Percentiles rank a stretch among this genome's conserved stretches.
Conservation (phyloP, 2,113 vertebrate genomes). For the Lycaon pictus region DNA sequence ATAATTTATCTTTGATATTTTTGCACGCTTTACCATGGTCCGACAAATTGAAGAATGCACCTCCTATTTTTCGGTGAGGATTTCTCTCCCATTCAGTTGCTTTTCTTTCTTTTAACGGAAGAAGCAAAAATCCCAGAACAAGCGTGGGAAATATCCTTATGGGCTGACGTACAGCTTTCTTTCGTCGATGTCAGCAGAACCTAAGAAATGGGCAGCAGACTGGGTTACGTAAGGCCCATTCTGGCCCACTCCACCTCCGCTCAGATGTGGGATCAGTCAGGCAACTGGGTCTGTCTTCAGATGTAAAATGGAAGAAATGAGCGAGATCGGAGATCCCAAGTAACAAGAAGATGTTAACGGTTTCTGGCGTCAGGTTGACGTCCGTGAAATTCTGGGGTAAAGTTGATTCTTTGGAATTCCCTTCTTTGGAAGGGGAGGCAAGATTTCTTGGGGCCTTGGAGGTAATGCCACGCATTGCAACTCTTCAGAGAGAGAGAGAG, state of each 20-base stretch:
- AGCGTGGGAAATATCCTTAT: constrained; percentile 30
- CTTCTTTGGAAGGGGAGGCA: not conserved
- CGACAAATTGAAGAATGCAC: constrained; percentile 63
- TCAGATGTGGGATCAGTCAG: not conserved
- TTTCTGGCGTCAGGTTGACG: constrained; percentile 16
- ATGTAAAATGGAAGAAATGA: not conserved
- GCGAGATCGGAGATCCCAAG: not conserved
- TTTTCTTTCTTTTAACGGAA: constrained; percentile 59
- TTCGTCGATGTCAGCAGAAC: not conserved
- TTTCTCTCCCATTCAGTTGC: constrained; percentile 39
- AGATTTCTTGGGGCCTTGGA: not conserved
- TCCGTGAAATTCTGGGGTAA: not conserved
- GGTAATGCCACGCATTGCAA: not conserved
- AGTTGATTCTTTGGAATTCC: not conserved
- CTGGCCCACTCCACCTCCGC: not conserved
- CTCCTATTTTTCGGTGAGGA: not conserved
- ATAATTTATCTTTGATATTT: constrained; percentile 70
- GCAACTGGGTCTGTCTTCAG: not conserved
- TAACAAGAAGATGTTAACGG: not conserved
- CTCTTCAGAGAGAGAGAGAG: not conserved
- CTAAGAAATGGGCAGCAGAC: not conserved
- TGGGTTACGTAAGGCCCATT: not conserved
- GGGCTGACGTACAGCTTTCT: constrained; percentile 30
- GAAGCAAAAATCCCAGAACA: constrained; percentile 58
- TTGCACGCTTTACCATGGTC: constrained; percentile 60